Percentiles rank a stretch among this genome's conserved stretches.
These are phyloP conservation scores for Catonia carolina DNA, from an alignment of 2,888 invertebrate genomes.

Conservation along the genomic window DNA sequence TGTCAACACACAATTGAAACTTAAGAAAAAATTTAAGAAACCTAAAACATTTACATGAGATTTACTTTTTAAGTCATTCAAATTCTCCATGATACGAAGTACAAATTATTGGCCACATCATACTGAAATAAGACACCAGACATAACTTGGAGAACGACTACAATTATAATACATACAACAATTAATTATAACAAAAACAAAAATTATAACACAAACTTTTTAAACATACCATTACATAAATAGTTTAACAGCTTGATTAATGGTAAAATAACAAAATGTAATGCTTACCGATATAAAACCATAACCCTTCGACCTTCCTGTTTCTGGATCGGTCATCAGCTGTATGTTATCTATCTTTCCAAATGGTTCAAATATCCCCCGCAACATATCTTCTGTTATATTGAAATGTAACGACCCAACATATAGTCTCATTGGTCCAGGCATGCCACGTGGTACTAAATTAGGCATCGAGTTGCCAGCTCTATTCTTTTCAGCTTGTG, in stretches of 20 bases:
- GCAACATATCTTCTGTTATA: conserved; percentile 97
- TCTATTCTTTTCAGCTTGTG: conserved; percentile 93
- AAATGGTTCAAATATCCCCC: conserved; percentile 98
- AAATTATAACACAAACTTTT: too few species aligned
- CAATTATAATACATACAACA: too few species aligned
- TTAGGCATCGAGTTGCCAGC: conserved; percentile 80
- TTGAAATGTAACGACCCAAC: conserved; percentile 98
- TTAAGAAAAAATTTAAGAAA: too few species aligned
- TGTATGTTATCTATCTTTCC: conserved; percentile 95
- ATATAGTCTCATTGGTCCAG: conserved; percentile 93
- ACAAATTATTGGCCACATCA: too few species aligned
- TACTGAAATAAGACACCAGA: too few species aligned
- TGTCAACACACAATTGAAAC: too few species aligned
- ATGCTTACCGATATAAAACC: conserved; percentile 88
- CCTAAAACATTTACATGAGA: too few species aligned
- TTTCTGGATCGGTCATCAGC: conserved; percentile 91
- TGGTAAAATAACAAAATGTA: neutral
- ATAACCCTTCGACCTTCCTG: conserved; percentile 92
- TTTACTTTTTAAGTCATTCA: too few species aligned
- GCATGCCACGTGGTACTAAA: conserved; percentile 77
- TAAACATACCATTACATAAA: too few species aligned
- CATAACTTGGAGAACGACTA: too few species aligned
- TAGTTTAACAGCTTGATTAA: neutral
- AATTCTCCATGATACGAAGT: too few species aligned
- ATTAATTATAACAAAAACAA: too few species aligned